Conservation (phyloP, 2,113 vertebrate species). For the Erythrocercus mccallii region DNA sequence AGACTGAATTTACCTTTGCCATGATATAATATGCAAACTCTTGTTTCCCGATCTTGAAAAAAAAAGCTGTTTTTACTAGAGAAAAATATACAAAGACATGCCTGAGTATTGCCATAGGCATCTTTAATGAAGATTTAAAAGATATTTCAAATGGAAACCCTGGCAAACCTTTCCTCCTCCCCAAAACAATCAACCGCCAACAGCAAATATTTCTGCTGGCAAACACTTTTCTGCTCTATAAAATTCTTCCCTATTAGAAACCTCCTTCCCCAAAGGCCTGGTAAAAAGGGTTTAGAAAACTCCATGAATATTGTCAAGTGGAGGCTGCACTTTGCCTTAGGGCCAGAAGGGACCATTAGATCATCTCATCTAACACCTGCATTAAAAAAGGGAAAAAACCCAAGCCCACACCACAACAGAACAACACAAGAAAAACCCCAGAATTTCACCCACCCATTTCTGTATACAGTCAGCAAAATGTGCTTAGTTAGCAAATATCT, state of each 20-base stretch:
- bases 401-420: background rate
- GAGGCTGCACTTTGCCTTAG: background rate
- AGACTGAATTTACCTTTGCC: background rate
- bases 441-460: background rate
- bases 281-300: conserved; percentile 34
- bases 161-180: background rate
- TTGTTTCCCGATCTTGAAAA: background rate
- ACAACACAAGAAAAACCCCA: background rate
- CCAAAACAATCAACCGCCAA: conserved; percentile 11
- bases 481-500: background rate
- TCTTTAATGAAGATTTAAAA: conserved; percentile 24
- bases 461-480: background rate
- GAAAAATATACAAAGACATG: conserved; percentile 10
- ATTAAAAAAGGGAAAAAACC: background rate
- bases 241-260: conserved; percentile 33
- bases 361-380: conserved; percentile 53
- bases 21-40: background rate
- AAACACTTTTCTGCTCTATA: conserved; percentile 41
- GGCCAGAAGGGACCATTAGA: conserved; percentile 52
- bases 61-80: background rate
- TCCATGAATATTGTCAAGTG: background rate
- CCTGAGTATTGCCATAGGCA: background rate
- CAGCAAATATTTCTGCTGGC: conserved; percentile 52
- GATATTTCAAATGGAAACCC: conserved; percentile 19
- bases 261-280: conserved; percentile 46